A percentile compares a stretch with the other conserved stretches of the same genome.
These are phyloP conservation scores for Palythoa grandiflora DNA, from an alignment of 92 coral and sea anemone species.

Conservation along the genomic window DNA sequence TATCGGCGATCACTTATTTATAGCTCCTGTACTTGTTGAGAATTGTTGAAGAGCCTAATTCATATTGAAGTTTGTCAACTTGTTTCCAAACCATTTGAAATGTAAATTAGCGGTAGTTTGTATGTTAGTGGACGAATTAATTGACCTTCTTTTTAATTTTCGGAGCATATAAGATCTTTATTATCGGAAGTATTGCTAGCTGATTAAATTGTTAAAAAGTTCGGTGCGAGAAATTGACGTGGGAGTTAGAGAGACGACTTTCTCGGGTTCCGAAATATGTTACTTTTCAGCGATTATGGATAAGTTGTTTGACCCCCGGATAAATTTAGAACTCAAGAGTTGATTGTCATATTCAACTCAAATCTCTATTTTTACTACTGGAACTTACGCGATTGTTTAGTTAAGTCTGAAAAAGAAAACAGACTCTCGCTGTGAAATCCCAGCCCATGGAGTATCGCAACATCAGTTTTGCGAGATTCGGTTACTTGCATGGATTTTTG, in stretches of 20 bases:
- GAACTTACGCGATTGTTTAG: conserved; percentile 25
- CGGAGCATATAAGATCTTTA: conserved; percentile 52
- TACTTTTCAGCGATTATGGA: conserved; percentile 29
- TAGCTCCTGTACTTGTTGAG: conserved; percentile 51
- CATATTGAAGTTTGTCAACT: conserved; percentile 66
- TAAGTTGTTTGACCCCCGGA: conserved; percentile 80
- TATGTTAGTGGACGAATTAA: conserved; percentile 52
- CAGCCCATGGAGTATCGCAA: background rate
- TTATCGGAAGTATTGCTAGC: conserved; percentile 62
- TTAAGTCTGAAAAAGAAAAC: conserved; percentile 6
- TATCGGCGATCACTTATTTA: conserved; percentile 55
- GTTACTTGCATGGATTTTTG: background rate
- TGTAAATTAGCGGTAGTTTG: conserved; percentile 58
- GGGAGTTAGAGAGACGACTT: conserved; percentile 23
- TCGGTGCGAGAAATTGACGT: conserved; percentile 36
- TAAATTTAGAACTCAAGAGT: conserved; percentile 70
- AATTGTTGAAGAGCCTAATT: conserved; percentile 65
- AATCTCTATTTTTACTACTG: conserved; percentile 47
- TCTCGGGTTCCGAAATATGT: conserved; percentile 10
- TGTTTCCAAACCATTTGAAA: conserved; percentile 62
- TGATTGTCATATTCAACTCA: conserved; percentile 58
- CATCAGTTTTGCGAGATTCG: background rate
- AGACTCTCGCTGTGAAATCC: conserved; percentile 42
- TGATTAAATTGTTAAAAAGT: conserved; percentile 51
- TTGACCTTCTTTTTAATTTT: conserved; percentile 73